Base-by-base conservation (phyloP, 2,113 vertebrate genomes). In the Circaetus gallicus region DNA sequence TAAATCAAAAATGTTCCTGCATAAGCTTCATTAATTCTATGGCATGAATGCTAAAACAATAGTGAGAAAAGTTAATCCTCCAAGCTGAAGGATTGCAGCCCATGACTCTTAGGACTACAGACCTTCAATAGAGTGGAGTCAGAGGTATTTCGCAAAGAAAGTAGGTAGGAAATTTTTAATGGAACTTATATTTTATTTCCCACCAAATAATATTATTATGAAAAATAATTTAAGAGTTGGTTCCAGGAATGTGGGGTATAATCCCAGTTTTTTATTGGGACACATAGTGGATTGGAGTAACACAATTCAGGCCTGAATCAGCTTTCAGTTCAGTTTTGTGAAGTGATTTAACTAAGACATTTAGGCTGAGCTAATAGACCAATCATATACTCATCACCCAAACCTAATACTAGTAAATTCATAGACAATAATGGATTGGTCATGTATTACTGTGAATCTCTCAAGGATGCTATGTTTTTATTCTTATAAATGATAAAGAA, bases 1-100 rank as follows among this genome's bases (percentile, higher is more conserved):
- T 97, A 95, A 97, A 97, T 97, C n/a, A 97, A 97, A 98, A 96
- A 50, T 43, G 11, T 76, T 96, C 77, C 66, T 69, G 17, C 16
- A 36, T 96, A 72, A 94, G 59, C 34, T 80, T 97, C 50, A 95
- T 96, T 97, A 96, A 82, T 96, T 95, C 86, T 84, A 15, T 86
- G 38, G 63, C 38, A 89, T 73, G 40, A 84, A 86, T 91, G 25
- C 11, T 80, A 89, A 88, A 90, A 78, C 26, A 94, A 74, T 40
- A 86, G 56, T 42, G 84, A 86, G 28, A 94, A 90, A 82, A 95
- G 7, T 82, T 91, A 95, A 92, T 85, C 34, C 38, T 76, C 29
- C 55, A 67, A 72, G 4, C 1, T 86, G 83, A 91, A 77, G 43
- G 45, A 88, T 74, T 84, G 25, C 29, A 81, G 26, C 1, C 25